A percentile compares a stretch with the other conserved stretches of the same genome.
phyloP scores from a whole-genome alignment of 2,113 vertebrate genomes.

The Marmota monax region DNA sequence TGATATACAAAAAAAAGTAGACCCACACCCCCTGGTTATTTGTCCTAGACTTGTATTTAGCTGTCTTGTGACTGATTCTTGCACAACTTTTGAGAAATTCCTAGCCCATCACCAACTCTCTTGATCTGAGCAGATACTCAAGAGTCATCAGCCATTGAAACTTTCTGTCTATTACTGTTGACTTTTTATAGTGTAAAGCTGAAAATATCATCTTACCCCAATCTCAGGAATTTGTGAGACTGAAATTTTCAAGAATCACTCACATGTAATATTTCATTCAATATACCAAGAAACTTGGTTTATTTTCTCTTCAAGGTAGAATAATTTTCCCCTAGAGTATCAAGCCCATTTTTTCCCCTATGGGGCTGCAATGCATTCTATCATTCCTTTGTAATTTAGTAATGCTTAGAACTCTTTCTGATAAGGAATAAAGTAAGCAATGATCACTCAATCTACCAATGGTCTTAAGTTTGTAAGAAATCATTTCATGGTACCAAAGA shows the following conservation, averaged over 20 bases:
- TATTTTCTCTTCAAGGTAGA: slow-evolving; percentile 39
- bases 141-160: not conserved
- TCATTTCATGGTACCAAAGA: slow-evolving; percentile 67
- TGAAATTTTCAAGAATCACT: not conserved
- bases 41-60: not conserved
- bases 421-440: slow-evolving; percentile 68
- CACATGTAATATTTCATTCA: not conserved
- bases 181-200: not conserved
- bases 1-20: not conserved
- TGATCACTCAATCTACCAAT: slow-evolving; percentile 71
- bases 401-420: slow-evolving; percentile 76
- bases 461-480: slow-evolving; percentile 75
- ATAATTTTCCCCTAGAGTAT: not conserved
- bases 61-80: not conserved
- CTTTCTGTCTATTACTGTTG: not conserved
- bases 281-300: not conserved
- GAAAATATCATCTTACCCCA: not conserved
- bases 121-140: not conserved
- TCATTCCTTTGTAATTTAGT: slow-evolving; percentile 70
- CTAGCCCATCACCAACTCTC: not conserved
- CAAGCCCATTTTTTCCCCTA: not conserved
- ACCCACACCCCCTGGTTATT: not conserved
- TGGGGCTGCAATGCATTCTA: not conserved
- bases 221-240: not conserved
- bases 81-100: not conserved